These are phyloP conservation scores for Tetanocera ferruginea DNA, from an alignment of 2,888 invertebrate species.

Conservation along the genomic window DNA sequence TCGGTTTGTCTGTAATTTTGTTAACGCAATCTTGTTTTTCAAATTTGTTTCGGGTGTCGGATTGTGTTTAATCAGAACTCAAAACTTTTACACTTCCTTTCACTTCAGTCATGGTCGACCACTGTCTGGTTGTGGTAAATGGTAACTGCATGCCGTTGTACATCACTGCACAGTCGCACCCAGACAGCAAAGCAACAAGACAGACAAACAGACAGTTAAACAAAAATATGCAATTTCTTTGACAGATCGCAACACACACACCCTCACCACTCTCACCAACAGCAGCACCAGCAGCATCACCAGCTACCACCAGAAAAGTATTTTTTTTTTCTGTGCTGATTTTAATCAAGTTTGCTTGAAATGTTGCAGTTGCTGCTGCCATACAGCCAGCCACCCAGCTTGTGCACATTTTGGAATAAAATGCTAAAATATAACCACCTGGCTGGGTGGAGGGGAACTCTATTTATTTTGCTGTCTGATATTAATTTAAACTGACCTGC, in stretches of 20 bases:
- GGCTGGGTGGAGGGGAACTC: too few species aligned
- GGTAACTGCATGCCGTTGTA: neutral
- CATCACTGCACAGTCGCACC: neutral
- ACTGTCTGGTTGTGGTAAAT: constrained; percentile 16
- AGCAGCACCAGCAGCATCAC: too few species aligned
- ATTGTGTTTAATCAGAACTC: constrained; percentile 21
- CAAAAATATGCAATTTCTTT: constrained; percentile 14
- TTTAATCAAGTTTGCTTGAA: neutral
- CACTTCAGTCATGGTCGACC: neutral
- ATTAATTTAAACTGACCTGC: too few species aligned
- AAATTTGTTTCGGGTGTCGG: constrained; percentile 24
- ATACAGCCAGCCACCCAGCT: neutral
- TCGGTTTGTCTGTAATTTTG: neutral
- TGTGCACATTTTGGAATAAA: too few species aligned
- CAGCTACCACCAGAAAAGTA: too few species aligned
- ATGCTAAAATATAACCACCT: too few species aligned
- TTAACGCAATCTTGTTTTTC: constrained; percentile 4
- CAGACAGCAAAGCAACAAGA: neutral
- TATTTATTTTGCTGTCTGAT: too few species aligned
- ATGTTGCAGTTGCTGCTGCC: neutral
- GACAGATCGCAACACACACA: constrained; percentile 1
- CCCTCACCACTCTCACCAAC: neutral
- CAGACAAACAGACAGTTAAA: constrained; percentile 13
- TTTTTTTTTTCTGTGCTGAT: neutral
- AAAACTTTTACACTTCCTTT: neutral